Evolutionary conservation across 2,113 vertebrate genomes (phyloP).

Genomic region (Pyrgilauda ruficollis): DNA sequence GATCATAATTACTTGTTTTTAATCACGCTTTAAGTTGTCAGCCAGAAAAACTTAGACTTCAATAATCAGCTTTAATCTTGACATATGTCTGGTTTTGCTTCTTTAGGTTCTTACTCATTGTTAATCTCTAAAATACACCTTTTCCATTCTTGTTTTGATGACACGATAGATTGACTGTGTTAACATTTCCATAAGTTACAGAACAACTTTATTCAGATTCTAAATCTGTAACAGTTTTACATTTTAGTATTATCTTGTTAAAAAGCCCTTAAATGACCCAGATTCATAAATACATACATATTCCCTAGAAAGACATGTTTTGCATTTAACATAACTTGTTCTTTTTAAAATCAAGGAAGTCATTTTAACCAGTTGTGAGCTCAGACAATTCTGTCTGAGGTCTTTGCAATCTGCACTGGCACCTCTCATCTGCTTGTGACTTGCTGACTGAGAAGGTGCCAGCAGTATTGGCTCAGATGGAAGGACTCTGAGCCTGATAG

Average conservation of each 20-base stretch:
- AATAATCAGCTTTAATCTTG: background rate
- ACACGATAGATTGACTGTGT: background rate
- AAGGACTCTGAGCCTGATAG: background rate
- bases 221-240: background rate
- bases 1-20: background rate
- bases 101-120: background rate
- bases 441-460: background rate
- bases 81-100: background rate
- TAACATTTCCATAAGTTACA: background rate
- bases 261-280: background rate
- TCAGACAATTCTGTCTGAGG: background rate
- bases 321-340: background rate
- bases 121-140: background rate
- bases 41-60: background rate
- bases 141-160: background rate
- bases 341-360: background rate
- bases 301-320: background rate
- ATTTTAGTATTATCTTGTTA: background rate
- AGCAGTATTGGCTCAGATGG: background rate
- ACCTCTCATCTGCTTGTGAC: background rate
- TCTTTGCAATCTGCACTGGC: background rate
- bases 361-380: background rate
- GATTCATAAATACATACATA: background rate
- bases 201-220: background rate
- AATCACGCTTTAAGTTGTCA: background rate